Percentiles rank a stretch among this genome's conserved stretches.
Evolutionary conservation across 2,888 invertebrate species (phyloP).

Genomic region (Scaptomyza reducta): DNA sequence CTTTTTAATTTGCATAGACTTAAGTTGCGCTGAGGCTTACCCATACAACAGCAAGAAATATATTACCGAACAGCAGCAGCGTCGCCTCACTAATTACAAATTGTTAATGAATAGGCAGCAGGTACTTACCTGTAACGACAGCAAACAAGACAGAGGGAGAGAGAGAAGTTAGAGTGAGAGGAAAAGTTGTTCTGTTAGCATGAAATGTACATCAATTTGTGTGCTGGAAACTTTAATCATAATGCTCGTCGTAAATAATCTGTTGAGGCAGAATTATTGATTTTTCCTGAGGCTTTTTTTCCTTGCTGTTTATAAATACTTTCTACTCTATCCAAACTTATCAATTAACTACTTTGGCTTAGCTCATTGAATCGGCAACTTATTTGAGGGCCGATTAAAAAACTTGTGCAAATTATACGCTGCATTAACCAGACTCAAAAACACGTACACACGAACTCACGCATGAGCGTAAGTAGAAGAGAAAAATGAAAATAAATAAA

Average conservation of each 20-base stretch:
- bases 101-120: slow-evolving; percentile 70
- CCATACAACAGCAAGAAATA: slow-evolving; percentile 34
- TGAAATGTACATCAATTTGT: slow-evolving; percentile 47
- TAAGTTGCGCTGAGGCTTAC: slow-evolving; percentile 41
- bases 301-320: not conserved
- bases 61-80: slow-evolving; percentile 35
- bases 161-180: not conserved
- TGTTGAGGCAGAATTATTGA: not conserved
- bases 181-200: slow-evolving; percentile 32
- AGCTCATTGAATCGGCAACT: slow-evolving; percentile 74
- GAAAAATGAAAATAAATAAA: slow-evolving; percentile 38
- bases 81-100: slow-evolving; percentile 65
- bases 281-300: not conserved
- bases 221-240: slow-evolving; percentile 37
- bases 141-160: slow-evolving; percentile 18
- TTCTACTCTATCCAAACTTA: slow-evolving; percentile 40
- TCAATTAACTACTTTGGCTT: slow-evolving; percentile 60
- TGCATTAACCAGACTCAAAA: slow-evolving; percentile 57
- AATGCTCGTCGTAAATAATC: slow-evolving; percentile 33
- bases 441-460: slow-evolving; percentile 1
- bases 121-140: slow-evolving; percentile 64
- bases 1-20: slow-evolving; percentile 77
- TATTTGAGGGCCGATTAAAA: slow-evolving; percentile 44
- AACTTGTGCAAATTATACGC: slow-evolving; percentile 57
- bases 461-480: slow-evolving; percentile 10